phyloP scores from a whole-genome alignment of 30 jellyfish, hydroid and myxozoan species.

The Hydractinia symbiolongicarpus region DNA sequence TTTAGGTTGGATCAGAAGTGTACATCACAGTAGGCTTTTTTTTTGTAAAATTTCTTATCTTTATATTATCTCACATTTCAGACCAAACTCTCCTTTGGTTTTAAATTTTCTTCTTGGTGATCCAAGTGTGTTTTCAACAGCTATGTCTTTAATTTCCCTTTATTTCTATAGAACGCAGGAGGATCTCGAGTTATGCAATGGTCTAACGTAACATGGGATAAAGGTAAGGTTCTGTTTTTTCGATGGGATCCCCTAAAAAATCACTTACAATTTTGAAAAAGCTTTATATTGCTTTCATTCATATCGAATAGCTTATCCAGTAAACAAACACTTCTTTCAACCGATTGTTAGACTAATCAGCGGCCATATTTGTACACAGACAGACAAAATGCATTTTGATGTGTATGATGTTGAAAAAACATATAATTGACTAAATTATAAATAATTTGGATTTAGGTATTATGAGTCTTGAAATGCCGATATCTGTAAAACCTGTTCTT shows the following conservation, averaged over 20 bases:
- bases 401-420: background rate
- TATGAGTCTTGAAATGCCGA: slow-evolving; percentile 33
- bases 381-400: background rate
- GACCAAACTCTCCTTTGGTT: background rate
- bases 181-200: slow-evolving; percentile 79
- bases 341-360: no score
- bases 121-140: background rate
- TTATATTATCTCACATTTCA: background rate
- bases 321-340: no score
- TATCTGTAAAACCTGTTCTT: slow-evolving; percentile 62
- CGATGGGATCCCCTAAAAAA: no score
- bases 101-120: background rate
- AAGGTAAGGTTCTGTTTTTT: slow-evolving; percentile 4
- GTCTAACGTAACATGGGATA: slow-evolving; percentile 40
- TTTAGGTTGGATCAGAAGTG: no score
- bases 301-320: background rate
- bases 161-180: slow-evolving; percentile 42
- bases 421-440: background rate
- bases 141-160: background rate
- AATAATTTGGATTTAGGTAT: slow-evolving; percentile 30
- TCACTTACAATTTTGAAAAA: background rate
- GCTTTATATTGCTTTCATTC: background rate
- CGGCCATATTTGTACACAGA: background rate
- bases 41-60: no score
- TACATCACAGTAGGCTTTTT: no score